A percentile compares a stretch with the other conserved stretches of the same genome.
These are phyloP conservation scores for Rhamphomyia laevipes DNA, from an alignment of 2,888 invertebrate species.

Conservation along the genomic window DNA sequence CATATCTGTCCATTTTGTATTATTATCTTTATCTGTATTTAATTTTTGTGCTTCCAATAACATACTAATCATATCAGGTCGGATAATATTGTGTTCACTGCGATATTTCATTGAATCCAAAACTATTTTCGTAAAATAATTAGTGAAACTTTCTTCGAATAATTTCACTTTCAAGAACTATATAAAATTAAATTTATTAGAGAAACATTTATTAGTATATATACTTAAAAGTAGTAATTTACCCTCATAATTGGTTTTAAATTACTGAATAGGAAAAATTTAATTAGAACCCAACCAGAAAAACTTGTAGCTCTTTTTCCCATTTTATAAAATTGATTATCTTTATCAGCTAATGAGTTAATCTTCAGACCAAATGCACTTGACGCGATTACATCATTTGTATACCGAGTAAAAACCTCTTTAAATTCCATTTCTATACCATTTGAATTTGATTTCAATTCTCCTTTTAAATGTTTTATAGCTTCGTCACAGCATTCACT, in stretches of 20 bases:
- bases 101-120: constrained; percentile 38
- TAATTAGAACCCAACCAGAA: constrained; percentile 19
- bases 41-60: constrained; percentile 41
- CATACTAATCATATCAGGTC: constrained; percentile 45
- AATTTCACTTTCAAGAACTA: constrained; percentile 26
- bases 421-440: constrained; percentile 22
- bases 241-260: constrained; percentile 22
- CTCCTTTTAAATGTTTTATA: constrained; percentile 3
- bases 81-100: constrained; percentile 36
- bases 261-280: constrained; percentile 19
- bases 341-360: constrained; percentile 40
- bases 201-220: background rate
- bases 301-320: constrained; percentile 40
- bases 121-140: constrained; percentile 38
- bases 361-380: constrained; percentile 35
- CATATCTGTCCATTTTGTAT: constrained; percentile 33
- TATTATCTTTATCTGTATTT: constrained; percentile 10
- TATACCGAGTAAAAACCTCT: constrained; percentile 25
- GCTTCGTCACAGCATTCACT: constrained; percentile 23
- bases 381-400: constrained; percentile 30
- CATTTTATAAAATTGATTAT: constrained; percentile 44
- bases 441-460: background rate
- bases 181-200: background rate
- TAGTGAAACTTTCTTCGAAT: constrained; percentile 26
- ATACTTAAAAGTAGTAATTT: constrained; percentile 6